Evolutionary conservation across 2,797 vertebrate genomes (phyloP).

Genomic region (Hoplostethus mediterraneus): DNA sequence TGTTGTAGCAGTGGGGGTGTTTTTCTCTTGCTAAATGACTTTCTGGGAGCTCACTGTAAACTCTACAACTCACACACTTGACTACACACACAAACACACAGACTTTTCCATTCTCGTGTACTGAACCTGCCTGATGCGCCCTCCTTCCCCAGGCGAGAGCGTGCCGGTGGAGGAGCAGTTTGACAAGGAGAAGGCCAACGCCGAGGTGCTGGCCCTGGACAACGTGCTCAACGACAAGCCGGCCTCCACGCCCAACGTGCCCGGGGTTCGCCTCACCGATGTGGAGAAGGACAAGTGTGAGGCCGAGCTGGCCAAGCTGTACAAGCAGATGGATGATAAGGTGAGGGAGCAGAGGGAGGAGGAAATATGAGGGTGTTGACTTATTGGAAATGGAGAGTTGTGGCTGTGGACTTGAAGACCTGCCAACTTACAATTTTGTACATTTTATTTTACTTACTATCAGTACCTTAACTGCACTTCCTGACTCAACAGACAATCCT

Average conservation of each 20-base stretch:
- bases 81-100: background rate
- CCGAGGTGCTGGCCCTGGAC: slow-evolving; percentile 92
- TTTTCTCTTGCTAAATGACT: too few relatives aligned
- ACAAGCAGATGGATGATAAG: slow-evolving; percentile 97
- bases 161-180: slow-evolving; percentile 96
- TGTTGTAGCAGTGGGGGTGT: too few relatives aligned
- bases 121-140: fast-evolving
- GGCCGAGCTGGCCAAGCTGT: slow-evolving; percentile 94
- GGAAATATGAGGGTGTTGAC: background rate
- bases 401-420: background rate
- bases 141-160: slow-evolving; percentile 86
- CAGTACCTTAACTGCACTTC: too few relatives aligned
- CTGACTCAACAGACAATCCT: too few relatives aligned
- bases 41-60: background rate
- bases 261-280: slow-evolving; percentile 90
- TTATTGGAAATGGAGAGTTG: background rate
- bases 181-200: slow-evolving; percentile 96
- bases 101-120: background rate
- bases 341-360: slow-evolving; percentile 65
- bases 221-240: slow-evolving; percentile 93
- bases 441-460: too few relatives aligned
- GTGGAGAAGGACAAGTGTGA: slow-evolving; percentile 95
- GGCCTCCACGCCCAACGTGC: slow-evolving; percentile 88
- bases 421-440: too few relatives aligned
- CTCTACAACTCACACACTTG: background rate